Conservation (phyloP, 2,113 vertebrate genomes). For the Ceyx margarethae region DNA sequence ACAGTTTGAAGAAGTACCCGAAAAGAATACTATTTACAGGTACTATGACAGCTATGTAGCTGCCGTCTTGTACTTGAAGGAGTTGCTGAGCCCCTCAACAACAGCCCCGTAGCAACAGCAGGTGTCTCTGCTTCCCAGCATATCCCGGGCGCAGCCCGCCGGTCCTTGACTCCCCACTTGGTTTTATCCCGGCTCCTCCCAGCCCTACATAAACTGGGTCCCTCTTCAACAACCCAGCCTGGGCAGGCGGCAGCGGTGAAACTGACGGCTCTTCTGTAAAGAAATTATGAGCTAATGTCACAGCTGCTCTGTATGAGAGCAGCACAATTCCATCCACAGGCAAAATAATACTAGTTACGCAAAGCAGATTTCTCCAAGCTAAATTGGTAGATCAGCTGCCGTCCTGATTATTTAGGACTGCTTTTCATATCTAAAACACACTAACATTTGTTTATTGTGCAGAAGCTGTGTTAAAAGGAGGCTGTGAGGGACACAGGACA, state of each 20-base stretch:
- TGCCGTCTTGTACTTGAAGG: rapidly evolving
- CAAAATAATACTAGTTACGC: rapidly evolving
- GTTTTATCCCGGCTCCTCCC: no score
- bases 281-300: not conserved
- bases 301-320: rapidly evolving
- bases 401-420: not conserved
- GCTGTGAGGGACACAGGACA: rapidly evolving
- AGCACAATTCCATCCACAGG: not conserved
- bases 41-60: not conserved
- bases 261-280: no score
- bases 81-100: rapidly evolving
- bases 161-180: no score
- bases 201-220: no score
- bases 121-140: conserved; percentile 6
- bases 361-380: not conserved
- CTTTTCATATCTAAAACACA: not conserved
- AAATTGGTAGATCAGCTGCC: not conserved
- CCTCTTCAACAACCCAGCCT: no score
- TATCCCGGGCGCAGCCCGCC: not conserved
- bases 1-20: not conserved
- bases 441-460: not conserved
- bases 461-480: not conserved
- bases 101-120: not conserved
- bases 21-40: not conserved
- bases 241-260: rapidly evolving